A percentile compares a stretch with the other conserved stretches of the same genome.
Evolutionary conservation across 30 jellyfish, hydroid and myxozoan genomes (phyloP).

Genomic region (Catostylus mosaicus): DNA sequence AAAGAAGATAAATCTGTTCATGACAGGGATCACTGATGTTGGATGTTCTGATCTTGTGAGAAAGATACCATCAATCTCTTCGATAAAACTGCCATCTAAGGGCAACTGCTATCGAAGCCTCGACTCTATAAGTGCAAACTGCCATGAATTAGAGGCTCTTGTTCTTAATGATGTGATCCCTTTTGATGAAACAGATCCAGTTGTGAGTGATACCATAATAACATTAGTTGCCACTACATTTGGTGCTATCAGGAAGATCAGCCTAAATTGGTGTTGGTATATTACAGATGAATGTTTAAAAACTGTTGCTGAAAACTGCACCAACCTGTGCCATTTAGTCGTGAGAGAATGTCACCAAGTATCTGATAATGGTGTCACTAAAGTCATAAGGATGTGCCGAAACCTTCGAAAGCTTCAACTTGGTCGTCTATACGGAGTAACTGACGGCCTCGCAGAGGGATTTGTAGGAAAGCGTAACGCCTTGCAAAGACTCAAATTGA

Average conservation of each 20-base stretch:
- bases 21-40: constrained; percentile 49
- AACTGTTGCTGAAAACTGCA: constrained; percentile 46
- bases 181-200: constrained; percentile 30
- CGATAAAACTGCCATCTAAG: constrained; percentile 46
- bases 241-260: constrained; percentile 16
- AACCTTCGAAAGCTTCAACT: constrained; percentile 29
- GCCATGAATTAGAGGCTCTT: constrained; percentile 1
- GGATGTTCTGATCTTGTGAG: constrained; percentile 35
- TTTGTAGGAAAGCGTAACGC: not conserved
- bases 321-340: constrained; percentile 35
- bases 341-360: constrained; percentile 45
- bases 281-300: constrained; percentile 33
- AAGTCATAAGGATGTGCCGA: constrained; percentile 24
- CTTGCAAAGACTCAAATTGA: constrained; percentile 5
- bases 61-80: not conserved
- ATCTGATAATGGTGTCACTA: constrained; percentile 31
- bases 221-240: constrained; percentile 8
- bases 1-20: constrained; percentile 31
- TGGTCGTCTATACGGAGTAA: constrained; percentile 57
- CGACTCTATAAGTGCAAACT: constrained; percentile 6
- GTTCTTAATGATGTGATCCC: constrained; percentile 41
- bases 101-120: constrained; percentile 47
- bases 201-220: constrained; percentile 12
- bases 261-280: constrained; percentile 59
- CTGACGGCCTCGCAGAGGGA: constrained; percentile 36